Evolutionary conservation across 2,113 vertebrate species (phyloP), one percentile per base, ranked within the genome.

Genomic region (Gorsachius goisagi): DNA sequence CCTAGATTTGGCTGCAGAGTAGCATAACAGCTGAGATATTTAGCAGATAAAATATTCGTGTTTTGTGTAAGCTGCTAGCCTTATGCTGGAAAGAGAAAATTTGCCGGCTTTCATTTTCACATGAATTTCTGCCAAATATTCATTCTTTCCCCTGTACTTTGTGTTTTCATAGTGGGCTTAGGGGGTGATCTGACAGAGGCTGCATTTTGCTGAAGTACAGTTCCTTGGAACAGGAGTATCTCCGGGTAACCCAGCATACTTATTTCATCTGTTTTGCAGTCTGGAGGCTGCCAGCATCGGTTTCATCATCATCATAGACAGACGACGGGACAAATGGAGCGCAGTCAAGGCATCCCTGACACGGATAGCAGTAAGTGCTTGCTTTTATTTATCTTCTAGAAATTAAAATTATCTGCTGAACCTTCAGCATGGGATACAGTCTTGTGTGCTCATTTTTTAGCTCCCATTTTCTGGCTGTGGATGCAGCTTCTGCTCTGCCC

Each of bases 301-400:
- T 58, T 99, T 99, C 95, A 71, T 99, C 91, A 99, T 99, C 92
- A 98, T 99, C 89, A 99, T 99, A 9, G 99, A 99, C 98, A 98
- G 99, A 68, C 97, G 99, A 81, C 98, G 99, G 96, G 99, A 99
- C 98, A 99, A 99, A 98, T 99, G 99, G 99, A 99, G 98, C 45
- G 98, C 99, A 12, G 98, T 99, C 50, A 99, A 99, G 95, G 98
- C 99, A 49, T 99, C 99, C 44, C 97, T 99, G 66, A 98, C 98
- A 79, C 98, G 99, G 91, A 99, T 99, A 83, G 99, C 99, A 93
- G 99, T 99, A 97, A 98, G 98, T 99, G 92, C 44, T 89, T 74
- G 39, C 53, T 85, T 89, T 91, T 62, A 45, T 80, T 89, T 73
- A 33, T 59, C 56, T 75, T 30, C 49, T 69, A 59, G 74, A 82